phyloP scores from a whole-genome alignment of 1,140 invertebrate species.

The Campoletis sonorensis region DNA sequence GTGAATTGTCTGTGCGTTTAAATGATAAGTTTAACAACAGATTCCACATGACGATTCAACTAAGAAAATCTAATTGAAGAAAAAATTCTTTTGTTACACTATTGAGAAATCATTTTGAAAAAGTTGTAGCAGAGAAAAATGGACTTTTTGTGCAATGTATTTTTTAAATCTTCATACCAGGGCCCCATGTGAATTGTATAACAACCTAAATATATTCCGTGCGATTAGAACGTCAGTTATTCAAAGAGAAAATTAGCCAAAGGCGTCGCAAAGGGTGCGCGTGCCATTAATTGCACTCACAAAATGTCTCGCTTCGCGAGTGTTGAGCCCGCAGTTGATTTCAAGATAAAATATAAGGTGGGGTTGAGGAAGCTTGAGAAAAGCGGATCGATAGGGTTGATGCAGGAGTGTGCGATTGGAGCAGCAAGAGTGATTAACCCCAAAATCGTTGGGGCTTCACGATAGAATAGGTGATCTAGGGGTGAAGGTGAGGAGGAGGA shows the following conservation, averaged over 20 bases:
- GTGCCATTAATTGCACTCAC: slow-evolving; percentile 36
- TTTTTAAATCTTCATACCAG: neutral
- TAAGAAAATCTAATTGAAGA: too few relatives aligned
- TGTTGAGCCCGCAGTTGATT: slow-evolving; percentile 21
- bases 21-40: too few relatives aligned
- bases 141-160: neutral
- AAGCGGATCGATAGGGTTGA: slow-evolving; percentile 56
- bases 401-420: slow-evolving; percentile 51
- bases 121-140: neutral
- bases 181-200: neutral
- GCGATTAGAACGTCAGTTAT: neutral
- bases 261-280: neutral
- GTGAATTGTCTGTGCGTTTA: too few relatives aligned
- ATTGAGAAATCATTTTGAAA: neutral
- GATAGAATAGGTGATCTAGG: slow-evolving; percentile 12
- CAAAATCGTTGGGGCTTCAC: slow-evolving; percentile 55
- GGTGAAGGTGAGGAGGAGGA: slow-evolving; percentile 9
- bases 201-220: neutral
- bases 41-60: too few relatives aligned
- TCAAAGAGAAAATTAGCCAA: neutral
- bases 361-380: slow-evolving; percentile 27
- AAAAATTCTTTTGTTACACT: neutral
- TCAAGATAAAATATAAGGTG: slow-evolving; percentile 40
- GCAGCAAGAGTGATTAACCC: slow-evolving; percentile 64
- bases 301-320: slow-evolving; percentile 20